These are phyloP conservation scores for Synergus gifuensis DNA, from an alignment of 2,888 invertebrate genomes.

Conservation along the genomic window DNA sequence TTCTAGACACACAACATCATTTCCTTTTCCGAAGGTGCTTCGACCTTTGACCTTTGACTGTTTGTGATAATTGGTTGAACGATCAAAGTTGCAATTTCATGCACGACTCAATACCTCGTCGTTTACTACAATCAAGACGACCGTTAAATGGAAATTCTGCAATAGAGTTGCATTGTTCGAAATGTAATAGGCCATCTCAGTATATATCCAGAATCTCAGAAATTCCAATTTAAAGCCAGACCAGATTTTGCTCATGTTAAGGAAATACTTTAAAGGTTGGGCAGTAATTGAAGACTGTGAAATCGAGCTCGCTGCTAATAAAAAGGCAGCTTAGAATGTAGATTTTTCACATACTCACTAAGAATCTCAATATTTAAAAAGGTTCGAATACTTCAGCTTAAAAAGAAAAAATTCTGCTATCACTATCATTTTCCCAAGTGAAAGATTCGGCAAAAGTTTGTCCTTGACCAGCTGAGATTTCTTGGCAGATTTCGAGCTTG, in stretches of 20 bases:
- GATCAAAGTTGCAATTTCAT: conserved; percentile 3
- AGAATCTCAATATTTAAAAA: background rate
- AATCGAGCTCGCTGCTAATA: background rate
- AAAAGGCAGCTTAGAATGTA: background rate
- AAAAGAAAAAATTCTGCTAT: background rate
- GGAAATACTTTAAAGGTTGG: background rate
- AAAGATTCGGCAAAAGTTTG: conserved; percentile 28
- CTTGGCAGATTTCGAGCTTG: conserved; percentile 51
- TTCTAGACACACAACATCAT: background rate
- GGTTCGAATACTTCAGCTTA: background rate
- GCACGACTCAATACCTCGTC: background rate
- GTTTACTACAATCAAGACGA: background rate
- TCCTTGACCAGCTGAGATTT: conserved; percentile 50
- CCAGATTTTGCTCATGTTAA: background rate
- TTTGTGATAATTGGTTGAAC: background rate
- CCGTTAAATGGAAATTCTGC: background rate
- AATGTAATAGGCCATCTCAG: background rate
- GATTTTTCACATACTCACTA: too few species aligned
- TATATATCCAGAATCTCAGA: background rate
- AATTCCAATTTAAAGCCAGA: background rate
- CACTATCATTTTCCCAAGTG: background rate
- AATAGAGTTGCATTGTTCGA: background rate
- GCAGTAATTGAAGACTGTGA: background rate
- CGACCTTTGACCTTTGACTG: background rate
- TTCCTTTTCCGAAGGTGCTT: background rate